These are phyloP conservation scores for Panthera tigris DNA, from an alignment of 2,113 vertebrate genomes.

Conservation along the genomic window DNA sequence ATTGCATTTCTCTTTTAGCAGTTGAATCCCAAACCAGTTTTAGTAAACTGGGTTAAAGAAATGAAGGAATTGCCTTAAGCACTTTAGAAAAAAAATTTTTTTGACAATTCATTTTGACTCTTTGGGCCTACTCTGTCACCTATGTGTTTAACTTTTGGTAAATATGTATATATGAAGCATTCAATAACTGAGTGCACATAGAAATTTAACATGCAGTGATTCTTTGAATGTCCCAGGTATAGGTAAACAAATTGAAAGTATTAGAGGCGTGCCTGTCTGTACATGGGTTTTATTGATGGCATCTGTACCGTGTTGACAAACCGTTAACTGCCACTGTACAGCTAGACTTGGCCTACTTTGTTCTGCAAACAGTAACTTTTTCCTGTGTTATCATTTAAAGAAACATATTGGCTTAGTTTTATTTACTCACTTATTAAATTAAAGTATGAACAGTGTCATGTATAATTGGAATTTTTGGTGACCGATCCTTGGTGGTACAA, in stretches of 20 bases:
- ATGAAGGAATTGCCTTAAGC: conserved; percentile 84
- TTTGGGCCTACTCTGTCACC: conserved; percentile 53
- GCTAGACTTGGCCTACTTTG: background rate
- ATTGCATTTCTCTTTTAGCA: conserved; percentile 74
- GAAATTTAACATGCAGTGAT: conserved; percentile 17
- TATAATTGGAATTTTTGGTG: conserved; percentile 55
- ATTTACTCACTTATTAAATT: conserved; percentile 38
- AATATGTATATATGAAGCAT: conserved; percentile 57
- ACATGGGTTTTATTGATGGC: background rate
- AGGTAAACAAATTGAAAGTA: background rate
- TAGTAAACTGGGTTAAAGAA: conserved; percentile 78
- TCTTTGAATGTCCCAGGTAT: conserved; percentile 30
- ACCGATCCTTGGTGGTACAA: conserved; percentile 31
- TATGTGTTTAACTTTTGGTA: conserved; percentile 63
- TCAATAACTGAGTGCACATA: conserved; percentile 55
- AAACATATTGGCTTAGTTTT: conserved; percentile 22
- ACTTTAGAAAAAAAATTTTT: conserved; percentile 81
- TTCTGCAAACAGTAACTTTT: background rate
- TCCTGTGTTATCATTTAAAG: background rate
- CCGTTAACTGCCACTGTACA: background rate
- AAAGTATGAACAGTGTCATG: conserved; percentile 33
- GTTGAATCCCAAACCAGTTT: conserved; percentile 66
- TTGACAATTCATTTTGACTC: conserved; percentile 56
- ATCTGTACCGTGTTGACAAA: background rate
- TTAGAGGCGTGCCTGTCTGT: background rate